These are phyloP conservation scores for Fregata magnificens DNA, from an alignment of 2,113 vertebrate species.

Conservation along the genomic window DNA sequence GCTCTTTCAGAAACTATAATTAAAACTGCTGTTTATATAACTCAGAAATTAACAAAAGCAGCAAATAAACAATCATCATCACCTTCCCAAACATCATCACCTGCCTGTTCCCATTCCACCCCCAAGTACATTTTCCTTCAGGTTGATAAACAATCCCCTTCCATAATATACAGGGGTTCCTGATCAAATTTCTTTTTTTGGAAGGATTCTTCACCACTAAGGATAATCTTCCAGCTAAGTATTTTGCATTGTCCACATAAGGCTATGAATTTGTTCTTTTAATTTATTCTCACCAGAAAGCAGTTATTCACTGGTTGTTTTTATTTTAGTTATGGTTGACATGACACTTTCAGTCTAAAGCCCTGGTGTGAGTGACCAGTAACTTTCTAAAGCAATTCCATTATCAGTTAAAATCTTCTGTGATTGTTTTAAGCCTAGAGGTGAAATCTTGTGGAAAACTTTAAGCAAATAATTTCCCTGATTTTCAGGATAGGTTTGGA, in stretches of 20 bases:
- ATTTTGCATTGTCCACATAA: background rate
- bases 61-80: background rate
- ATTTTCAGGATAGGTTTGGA: background rate
- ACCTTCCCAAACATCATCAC: background rate
- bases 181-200: background rate
- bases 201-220: background rate
- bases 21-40: background rate
- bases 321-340: background rate
- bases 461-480: background rate
- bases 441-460: background rate
- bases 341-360: background rate
- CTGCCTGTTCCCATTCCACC: background rate
- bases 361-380: background rate
- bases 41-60: background rate
- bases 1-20: background rate
- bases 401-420: background rate
- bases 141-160: background rate
- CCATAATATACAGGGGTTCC: background rate
- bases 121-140: background rate
- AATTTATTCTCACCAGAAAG: background rate
- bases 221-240: background rate
- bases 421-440: background rate
- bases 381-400: constrained; percentile 1
- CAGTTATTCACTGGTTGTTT: background rate
- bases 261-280: background rate